Evolutionary conservation across 2,797 vertebrate genomes (phyloP).

Genomic region (Acanthurus leucopareius): DNA sequence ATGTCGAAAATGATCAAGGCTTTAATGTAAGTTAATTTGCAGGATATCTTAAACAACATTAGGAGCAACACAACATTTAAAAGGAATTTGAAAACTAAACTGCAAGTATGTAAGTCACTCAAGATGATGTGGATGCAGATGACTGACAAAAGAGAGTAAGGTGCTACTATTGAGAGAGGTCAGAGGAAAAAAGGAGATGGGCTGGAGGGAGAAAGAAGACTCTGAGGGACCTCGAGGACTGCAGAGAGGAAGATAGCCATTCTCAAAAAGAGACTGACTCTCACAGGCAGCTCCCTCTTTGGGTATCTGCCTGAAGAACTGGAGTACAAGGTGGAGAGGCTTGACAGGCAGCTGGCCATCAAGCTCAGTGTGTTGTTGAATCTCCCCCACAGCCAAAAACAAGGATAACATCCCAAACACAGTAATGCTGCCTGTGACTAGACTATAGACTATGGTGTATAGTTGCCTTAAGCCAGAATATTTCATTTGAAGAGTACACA

Average conservation of each 20-base stretch:
- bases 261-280: constrained; percentile 22
- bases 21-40: too few relatives aligned
- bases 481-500: not conserved
- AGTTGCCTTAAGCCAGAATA: not conserved
- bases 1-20: too few relatives aligned
- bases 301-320: not conserved
- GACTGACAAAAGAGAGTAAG: not conserved
- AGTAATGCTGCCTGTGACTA: not conserved
- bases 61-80: not conserved
- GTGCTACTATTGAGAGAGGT: constrained; percentile 6
- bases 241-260: constrained; percentile 24
- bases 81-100: not conserved
- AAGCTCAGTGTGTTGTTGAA: constrained; percentile 14
- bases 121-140: not conserved
- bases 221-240: not conserved
- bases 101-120: not conserved
- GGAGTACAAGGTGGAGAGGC: constrained; percentile 18
- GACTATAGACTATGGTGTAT: not conserved
- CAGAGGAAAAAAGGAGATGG: not conserved
- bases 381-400: not conserved
- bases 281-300: constrained; percentile 18
- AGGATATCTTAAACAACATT: not conserved
- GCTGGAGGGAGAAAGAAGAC: not conserved
- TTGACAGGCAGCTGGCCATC: constrained; percentile 24
- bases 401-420: constrained; percentile 10